These are phyloP conservation scores for Eupsilia transversa DNA, from an alignment of 2,888 invertebrate genomes.

Conservation along the genomic window DNA sequence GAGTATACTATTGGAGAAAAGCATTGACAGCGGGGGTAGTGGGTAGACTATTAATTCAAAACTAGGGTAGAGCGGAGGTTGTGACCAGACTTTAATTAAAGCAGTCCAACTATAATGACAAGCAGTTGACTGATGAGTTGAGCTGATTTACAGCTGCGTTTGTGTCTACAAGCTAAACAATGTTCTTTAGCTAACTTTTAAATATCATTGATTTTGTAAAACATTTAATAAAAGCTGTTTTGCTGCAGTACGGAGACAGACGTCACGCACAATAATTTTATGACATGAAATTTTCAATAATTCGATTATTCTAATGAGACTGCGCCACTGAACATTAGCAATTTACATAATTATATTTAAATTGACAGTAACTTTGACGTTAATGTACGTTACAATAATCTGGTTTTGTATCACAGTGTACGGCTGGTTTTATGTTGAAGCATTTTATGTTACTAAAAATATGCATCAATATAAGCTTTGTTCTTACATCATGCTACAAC, in stretches of 20 bases:
- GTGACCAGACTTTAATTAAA: constrained; percentile 23
- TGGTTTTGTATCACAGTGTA: not conserved
- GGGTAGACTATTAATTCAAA: constrained; percentile 6
- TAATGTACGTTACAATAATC: constrained; percentile 6
- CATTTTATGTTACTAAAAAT: constrained; percentile 5
- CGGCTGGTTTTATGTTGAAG: not conserved
- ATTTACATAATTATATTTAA: constrained; percentile 44
- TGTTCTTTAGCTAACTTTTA: not conserved
- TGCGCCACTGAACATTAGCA: constrained; percentile 18
- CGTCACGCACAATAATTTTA: constrained; percentile 2
- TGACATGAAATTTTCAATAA: constrained; percentile 33
- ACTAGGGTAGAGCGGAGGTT: not conserved
- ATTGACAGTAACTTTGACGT: constrained; percentile 25
- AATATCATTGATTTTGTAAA: not conserved
- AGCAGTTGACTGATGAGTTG: not conserved
- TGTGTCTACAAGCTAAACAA: not conserved
- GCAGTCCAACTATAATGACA: constrained; percentile 8
- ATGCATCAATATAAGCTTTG: not conserved
- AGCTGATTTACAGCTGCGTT: not conserved
- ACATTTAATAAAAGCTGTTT: not conserved
- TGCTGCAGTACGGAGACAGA: not conserved
- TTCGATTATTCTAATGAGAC: constrained; percentile 44
- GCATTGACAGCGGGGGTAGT: not conserved
- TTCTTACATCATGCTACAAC: not conserved
- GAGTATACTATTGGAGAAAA: not conserved